Percentiles rank a stretch among this genome's conserved stretches.
Evolutionary conservation across 2,113 vertebrate species (phyloP).

Genomic region (Mastomys natalensis): DNA sequence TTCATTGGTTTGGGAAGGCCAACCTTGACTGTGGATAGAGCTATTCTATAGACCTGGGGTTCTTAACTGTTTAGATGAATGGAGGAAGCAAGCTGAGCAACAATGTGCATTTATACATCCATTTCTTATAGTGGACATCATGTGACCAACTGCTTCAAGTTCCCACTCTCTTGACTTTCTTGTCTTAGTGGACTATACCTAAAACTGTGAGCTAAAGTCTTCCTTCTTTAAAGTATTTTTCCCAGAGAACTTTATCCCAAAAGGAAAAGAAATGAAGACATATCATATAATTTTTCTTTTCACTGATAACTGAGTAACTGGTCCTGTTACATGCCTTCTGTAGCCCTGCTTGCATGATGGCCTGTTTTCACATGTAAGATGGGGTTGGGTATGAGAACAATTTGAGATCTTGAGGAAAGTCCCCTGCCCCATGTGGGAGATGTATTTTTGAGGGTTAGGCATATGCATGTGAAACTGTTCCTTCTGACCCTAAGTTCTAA

Average conservation of each 20-base stretch:
- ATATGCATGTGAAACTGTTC: neutral
- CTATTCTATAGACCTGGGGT: neutral
- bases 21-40: neutral
- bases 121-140: neutral
- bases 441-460: neutral
- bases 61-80: neutral
- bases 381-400: neutral
- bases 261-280: too few relatives aligned
- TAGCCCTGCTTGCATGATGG: neutral
- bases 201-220: neutral
- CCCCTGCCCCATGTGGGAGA: accelerated
- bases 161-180: neutral
- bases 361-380: neutral
- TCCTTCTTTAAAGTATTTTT: neutral
- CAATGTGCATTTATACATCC: too few relatives aligned
- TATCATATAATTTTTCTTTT: neutral
- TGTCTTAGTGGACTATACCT: neutral
- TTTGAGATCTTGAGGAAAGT: neutral
- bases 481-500: neutral
- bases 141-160: neutral
- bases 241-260: neutral
- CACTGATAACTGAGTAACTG: neutral
- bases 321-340: neutral
- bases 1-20: neutral
- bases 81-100: neutral